These are phyloP conservation scores for Procapra przewalskii DNA, from an alignment of 2,113 vertebrate species.

Conservation along the genomic window DNA sequence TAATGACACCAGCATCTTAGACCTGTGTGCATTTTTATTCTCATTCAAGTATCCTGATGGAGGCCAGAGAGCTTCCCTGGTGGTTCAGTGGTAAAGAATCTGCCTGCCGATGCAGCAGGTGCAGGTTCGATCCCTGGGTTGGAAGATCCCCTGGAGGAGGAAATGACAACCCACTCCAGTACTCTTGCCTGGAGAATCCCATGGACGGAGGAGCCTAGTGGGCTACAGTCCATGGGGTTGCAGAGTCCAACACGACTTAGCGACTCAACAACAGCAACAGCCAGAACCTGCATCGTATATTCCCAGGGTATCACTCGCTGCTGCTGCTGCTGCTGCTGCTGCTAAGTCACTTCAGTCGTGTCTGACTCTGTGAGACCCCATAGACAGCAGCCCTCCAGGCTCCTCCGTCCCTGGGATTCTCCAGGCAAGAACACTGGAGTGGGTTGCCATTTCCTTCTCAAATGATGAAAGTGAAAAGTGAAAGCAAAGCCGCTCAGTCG, in stretches of 20 bases:
- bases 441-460: too few species aligned
- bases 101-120: background rate
- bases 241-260: background rate
- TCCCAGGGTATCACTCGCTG: background rate
- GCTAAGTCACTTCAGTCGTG: too few species aligned
- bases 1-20: background rate
- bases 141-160: background rate
- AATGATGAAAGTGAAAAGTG: too few species aligned
- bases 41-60: background rate
- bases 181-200: background rate
- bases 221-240: background rate
- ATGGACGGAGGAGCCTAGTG: background rate
- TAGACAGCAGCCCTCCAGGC: too few species aligned
- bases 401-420: too few species aligned
- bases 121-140: background rate
- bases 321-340: too few species aligned
- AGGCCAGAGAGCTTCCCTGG: background rate
- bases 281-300: too few species aligned
- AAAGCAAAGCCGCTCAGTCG: too few species aligned
- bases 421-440: too few species aligned
- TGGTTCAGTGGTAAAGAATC: background rate
- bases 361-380: too few species aligned
- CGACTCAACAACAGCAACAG: rapidly evolving
- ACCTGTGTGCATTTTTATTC: background rate
- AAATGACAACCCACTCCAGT: background rate